Evolutionary conservation across 2,113 vertebrate genomes (phyloP).

Genomic region (Condylura cristata): DNA sequence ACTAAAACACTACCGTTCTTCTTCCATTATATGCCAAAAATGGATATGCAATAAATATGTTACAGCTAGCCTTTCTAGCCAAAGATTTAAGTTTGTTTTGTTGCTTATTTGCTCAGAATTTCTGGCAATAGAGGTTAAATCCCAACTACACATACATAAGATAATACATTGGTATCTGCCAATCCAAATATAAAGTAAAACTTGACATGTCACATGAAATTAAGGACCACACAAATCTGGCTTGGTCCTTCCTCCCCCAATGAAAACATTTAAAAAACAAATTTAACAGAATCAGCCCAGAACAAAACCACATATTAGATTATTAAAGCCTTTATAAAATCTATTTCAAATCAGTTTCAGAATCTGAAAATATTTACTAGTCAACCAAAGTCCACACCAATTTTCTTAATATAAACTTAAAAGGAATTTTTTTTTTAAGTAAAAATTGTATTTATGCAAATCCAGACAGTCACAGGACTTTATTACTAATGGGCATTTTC

Average conservation of each 20-base stretch:
- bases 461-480: constrained; percentile 58
- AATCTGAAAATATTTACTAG: constrained; percentile 49
- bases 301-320: constrained; percentile 53
- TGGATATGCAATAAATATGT: neutral
- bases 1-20: constrained; percentile 44
- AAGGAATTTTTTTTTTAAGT: constrained; percentile 56
- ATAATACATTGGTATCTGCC: constrained; percentile 34
- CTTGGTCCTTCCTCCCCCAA: constrained; percentile 22
- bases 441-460: constrained; percentile 71
- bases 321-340: constrained; percentile 43
- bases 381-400: constrained; percentile 4
- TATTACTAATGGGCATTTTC: constrained; percentile 60
- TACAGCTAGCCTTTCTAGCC: constrained; percentile 48
- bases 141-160: constrained; percentile 44
- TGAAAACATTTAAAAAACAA: constrained; percentile 56
- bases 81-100: constrained; percentile 22
- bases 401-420: constrained; percentile 51
- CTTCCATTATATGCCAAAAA: neutral
- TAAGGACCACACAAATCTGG: constrained; percentile 54
- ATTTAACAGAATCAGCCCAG: constrained; percentile 33
- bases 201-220: constrained; percentile 55
- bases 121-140: neutral
- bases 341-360: constrained; percentile 57
- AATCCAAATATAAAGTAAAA: constrained; percentile 54
- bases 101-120: constrained; percentile 3